A percentile compares a stretch with the other conserved stretches of the same genome.
phyloP scores from a whole-genome alignment of 1,140 invertebrate species.

The Piezodorus guildinii region DNA sequence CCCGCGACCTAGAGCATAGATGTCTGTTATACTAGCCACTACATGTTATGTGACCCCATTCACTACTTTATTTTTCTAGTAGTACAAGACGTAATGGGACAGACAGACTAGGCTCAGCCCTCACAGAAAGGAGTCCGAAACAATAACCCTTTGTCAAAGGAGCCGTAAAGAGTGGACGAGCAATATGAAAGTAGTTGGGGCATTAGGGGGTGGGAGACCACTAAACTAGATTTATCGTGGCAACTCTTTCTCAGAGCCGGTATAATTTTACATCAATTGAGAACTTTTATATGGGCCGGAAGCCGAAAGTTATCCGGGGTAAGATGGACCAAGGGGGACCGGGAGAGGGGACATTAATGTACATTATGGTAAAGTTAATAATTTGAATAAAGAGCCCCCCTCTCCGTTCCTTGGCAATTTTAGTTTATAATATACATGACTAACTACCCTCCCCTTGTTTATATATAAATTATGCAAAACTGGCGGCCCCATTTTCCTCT shows the following conservation, averaged over 20 bases:
- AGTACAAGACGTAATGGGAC: no score
- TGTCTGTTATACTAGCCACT: no score
- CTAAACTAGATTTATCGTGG: conserved; percentile 14
- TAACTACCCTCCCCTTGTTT: conserved; percentile 19
- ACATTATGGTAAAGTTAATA: conserved; percentile 26
- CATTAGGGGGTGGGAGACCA: conserved; percentile 11
- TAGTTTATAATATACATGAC: conserved; percentile 24
- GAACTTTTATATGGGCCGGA: conserved; percentile 17
- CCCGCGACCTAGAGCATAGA: no score
- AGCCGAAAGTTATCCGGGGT: background rate
- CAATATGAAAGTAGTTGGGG: conserved; percentile 20
- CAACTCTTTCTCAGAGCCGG: conserved; percentile 6
- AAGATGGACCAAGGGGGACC: conserved; percentile 4
- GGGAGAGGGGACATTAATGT: conserved; percentile 12
- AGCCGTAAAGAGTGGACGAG: background rate
- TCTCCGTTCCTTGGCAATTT: conserved; percentile 5
- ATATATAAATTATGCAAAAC: conserved; percentile 23
- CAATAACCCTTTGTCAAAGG: conserved; percentile 19
- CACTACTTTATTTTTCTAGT: no score
- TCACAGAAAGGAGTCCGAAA: background rate
- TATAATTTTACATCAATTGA: conserved; percentile 19
- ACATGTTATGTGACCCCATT: no score
- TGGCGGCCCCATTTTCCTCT: conserved; percentile 10
- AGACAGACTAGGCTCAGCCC: no score
- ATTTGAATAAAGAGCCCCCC: conserved; percentile 23